phyloP scores from a whole-genome alignment of 2,888 invertebrate genomes.

The Halocaridina rubra region DNA sequence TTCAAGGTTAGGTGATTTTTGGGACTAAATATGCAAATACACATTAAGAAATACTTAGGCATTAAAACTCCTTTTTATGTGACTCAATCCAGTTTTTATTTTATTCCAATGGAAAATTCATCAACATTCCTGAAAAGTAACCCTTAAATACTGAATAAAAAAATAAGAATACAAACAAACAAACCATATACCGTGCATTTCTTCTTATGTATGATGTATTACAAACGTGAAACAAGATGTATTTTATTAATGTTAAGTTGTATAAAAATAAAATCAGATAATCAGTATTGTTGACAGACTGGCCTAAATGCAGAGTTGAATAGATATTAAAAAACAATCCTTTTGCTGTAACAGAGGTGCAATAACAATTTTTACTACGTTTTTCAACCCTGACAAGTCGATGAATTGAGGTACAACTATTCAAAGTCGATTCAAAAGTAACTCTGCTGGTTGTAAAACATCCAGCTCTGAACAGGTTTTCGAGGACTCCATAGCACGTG shows the following conservation, averaged over 20 bases:
- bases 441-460: no score
- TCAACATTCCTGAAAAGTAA: conserved; percentile 42
- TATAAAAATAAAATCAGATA: conserved; percentile 48
- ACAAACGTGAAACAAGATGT: not conserved
- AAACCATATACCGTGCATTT: conserved; percentile 34
- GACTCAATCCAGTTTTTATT: conserved; percentile 43
- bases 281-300: conserved; percentile 41
- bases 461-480: no score
- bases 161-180: conserved; percentile 40
- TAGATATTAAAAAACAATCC: not conserved
- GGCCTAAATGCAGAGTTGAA: conserved; percentile 20
- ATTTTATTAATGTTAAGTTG: conserved; percentile 35
- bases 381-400: no score
- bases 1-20: not conserved
- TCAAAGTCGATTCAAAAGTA: no score
- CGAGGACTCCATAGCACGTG: no score
- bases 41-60: not conserved
- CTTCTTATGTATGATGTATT: no score
- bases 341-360: no score
- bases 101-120: conserved; percentile 34
- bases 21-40: not conserved
- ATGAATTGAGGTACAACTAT: no score
- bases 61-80: not conserved
- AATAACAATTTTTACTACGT: no score
- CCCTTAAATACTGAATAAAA: conserved; percentile 30